Evolutionary conservation across 2,888 invertebrate species (phyloP).

Genomic region (Drepana falcataria): DNA sequence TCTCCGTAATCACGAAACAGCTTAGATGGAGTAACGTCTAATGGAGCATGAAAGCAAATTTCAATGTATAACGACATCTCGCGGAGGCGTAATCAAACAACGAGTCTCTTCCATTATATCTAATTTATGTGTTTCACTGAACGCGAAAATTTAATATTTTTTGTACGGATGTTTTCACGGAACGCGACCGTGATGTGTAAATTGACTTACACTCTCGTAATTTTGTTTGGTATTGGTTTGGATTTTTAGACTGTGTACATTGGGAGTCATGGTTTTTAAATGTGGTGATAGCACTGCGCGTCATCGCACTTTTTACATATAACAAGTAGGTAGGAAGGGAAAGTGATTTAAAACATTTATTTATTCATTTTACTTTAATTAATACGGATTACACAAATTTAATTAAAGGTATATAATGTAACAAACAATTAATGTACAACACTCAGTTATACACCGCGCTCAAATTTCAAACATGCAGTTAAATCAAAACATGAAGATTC

Average conservation of each 20-base stretch:
- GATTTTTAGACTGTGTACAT: background rate
- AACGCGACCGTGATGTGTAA: background rate
- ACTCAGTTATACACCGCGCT: no score
- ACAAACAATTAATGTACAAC: no score
- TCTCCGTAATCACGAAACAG: background rate
- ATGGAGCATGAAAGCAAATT: constrained; percentile 22
- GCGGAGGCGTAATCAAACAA: constrained; percentile 10
- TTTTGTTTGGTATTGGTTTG: background rate
- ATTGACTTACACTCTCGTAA: background rate
- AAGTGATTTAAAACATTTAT: no score
- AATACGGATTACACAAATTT: no score
- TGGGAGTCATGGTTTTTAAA: background rate
- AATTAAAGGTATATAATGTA: no score
- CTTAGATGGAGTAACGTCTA: constrained; percentile 13
- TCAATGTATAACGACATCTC: constrained; percentile 14
- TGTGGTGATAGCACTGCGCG: no score
- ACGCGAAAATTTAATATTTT: constrained; percentile 3
- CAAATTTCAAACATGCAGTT: no score
- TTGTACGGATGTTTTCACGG: background rate
- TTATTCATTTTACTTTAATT: no score
- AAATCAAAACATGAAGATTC: no score
- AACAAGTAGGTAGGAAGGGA: no score
- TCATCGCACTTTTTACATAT: no score
- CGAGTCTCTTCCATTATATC: constrained; percentile 3
- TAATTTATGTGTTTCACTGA: constrained; percentile 7